Evolutionary conservation across 2,888 invertebrate species (phyloP).

Genomic region (Eupithecia pulchellata): DNA sequence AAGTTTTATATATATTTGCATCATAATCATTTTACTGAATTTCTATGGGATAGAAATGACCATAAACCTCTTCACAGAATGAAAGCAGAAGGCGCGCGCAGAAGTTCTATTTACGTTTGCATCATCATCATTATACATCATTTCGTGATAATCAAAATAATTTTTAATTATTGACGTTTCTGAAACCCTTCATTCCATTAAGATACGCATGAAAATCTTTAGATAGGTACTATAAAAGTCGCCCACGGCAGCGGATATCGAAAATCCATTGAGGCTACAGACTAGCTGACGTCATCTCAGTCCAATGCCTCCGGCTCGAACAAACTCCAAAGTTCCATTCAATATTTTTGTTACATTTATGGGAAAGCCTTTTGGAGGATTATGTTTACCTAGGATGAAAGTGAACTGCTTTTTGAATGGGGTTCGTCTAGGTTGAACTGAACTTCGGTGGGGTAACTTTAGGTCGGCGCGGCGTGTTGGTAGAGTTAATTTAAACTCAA

Average conservation of each 20-base stretch:
- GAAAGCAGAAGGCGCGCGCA: too few species aligned
- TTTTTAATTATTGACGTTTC: too few species aligned
- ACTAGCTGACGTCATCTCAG: slow-evolving; percentile 33
- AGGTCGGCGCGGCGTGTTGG: background rate
- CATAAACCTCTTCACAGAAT: too few species aligned
- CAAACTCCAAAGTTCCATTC: slow-evolving; percentile 26
- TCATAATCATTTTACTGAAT: too few species aligned
- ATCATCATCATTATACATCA: too few species aligned
- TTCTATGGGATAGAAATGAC: too few species aligned
- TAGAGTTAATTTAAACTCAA: too few species aligned
- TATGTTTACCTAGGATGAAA: background rate
- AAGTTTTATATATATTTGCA: too few species aligned
- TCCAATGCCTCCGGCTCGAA: slow-evolving; percentile 30
- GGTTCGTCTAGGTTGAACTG: background rate
- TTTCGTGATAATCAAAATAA: too few species aligned
- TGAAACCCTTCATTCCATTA: background rate
- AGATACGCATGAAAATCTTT: background rate
- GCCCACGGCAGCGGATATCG: slow-evolving; percentile 32
- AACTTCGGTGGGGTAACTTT: background rate
- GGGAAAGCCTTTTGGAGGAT: slow-evolving; percentile 11
- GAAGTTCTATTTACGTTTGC: too few species aligned
- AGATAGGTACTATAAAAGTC: background rate
- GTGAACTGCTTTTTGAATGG: slow-evolving; percentile 1
- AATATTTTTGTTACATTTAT: slow-evolving; percentile 25
- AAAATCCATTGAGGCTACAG: slow-evolving; percentile 38